Percentiles rank a stretch among this genome's conserved stretches.
These are phyloP conservation scores for Pholis gunnellus DNA, from an alignment of 2,113 vertebrate genomes.

Conservation along the genomic window DNA sequence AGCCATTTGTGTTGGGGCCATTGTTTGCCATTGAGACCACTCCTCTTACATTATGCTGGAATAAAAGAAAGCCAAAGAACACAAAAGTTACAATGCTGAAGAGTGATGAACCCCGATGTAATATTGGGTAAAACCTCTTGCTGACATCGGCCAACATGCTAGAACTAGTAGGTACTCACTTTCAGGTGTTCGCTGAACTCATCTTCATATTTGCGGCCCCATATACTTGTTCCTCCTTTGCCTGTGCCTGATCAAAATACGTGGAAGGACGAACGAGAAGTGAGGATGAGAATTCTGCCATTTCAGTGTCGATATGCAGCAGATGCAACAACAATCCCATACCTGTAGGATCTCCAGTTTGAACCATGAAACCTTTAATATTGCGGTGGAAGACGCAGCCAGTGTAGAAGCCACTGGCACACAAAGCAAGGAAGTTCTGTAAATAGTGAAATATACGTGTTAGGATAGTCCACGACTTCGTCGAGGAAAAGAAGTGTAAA, in stretches of 20 bases:
- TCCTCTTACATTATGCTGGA: constrained; percentile 95
- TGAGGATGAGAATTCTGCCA: neutral
- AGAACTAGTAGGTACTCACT: constrained; percentile 76
- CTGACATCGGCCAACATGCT: neutral
- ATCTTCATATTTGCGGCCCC: constrained; percentile 97
- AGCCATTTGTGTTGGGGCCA: constrained; percentile 95
- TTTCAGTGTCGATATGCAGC: neutral
- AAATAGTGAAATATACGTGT: constrained; percentile 6
- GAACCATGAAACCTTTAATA: constrained; percentile 99
- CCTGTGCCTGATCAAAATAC: constrained; percentile 87
- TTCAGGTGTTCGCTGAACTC: constrained; percentile 98
- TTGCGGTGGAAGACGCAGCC: constrained; percentile 95
- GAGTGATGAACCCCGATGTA: neutral
- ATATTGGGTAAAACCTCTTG: neutral
- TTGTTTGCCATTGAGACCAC: constrained; percentile 98
- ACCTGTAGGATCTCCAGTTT: constrained; percentile 98
- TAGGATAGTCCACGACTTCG: neutral
- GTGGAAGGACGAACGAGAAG: neutral
- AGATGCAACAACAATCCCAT: neutral
- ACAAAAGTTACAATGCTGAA: neutral
- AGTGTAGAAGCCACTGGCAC: constrained; percentile 94
- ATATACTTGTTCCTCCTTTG: constrained; percentile 97
- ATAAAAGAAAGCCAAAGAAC: constrained; percentile 7
- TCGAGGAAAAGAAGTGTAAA: too few species aligned
- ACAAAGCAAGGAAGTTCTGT: constrained; percentile 96